Percentiles rank a stretch among this genome's conserved stretches.
phyloP scores from a whole-genome alignment of 1,140 invertebrate species.

The Riptortus pedestris region DNA sequence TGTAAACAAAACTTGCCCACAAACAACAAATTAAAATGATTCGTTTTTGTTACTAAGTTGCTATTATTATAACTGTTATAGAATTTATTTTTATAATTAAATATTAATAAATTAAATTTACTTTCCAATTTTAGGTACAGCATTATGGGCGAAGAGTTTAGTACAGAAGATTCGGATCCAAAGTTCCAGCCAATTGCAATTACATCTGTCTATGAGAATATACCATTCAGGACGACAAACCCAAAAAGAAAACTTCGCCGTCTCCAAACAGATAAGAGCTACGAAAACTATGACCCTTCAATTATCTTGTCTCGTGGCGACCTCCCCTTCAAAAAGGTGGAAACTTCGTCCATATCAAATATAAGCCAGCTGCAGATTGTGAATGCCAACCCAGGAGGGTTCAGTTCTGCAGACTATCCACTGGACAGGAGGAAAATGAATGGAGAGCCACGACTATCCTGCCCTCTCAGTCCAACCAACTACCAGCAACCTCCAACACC shows the following conservation, averaged over 20 bases:
- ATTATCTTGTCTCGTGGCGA: conserved; percentile 38
- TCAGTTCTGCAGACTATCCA: conserved; percentile 47
- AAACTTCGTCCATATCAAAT: conserved; percentile 7
- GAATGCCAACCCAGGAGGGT: conserved; percentile 26
- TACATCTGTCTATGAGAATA: conserved; percentile 59
- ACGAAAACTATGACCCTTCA: conserved; percentile 49
- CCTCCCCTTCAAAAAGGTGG: conserved; percentile 37
- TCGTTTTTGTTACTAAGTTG: too few relatives aligned
- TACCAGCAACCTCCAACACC: conserved; percentile 87
- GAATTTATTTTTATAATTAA: too few relatives aligned
- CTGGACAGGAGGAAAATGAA: conserved; percentile 38
- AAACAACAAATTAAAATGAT: too few relatives aligned
- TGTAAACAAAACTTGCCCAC: too few relatives aligned
- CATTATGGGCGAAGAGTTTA: conserved; percentile 37
- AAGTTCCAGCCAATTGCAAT: conserved; percentile 56
- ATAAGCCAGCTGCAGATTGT: conserved; percentile 3
- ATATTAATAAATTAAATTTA: too few relatives aligned
- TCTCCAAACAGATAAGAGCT: conserved; percentile 38
- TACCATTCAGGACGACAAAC: conserved; percentile 58
- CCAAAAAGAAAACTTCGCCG: conserved; percentile 56
- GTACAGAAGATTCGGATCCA: conserved; percentile 44
- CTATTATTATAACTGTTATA: too few relatives aligned
- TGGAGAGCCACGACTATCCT: conserved; percentile 34
- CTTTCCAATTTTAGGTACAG: conserved; percentile 38
- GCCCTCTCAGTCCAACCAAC: conserved; percentile 67